These are phyloP conservation scores for Zaprionus davidi DNA, from an alignment of 1,140 invertebrate genomes.

Conservation along the genomic window DNA sequence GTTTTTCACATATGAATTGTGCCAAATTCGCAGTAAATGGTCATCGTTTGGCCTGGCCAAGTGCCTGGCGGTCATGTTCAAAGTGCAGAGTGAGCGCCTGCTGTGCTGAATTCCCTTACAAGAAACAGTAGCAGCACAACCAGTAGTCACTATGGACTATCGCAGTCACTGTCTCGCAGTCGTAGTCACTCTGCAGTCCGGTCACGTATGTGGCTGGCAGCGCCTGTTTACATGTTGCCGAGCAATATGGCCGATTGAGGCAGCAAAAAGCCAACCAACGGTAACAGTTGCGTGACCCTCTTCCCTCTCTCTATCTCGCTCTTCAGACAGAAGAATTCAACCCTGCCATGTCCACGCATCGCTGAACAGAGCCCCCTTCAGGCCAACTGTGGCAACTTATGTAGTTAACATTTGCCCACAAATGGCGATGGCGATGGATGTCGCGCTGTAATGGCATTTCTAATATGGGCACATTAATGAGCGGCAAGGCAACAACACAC, in stretches of 20 bases:
- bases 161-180: constrained; percentile 16
- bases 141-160: constrained; percentile 39
- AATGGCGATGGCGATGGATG: constrained; percentile 71
- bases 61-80: constrained; percentile 56
- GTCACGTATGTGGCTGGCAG: constrained; percentile 59
- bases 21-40: constrained; percentile 44
- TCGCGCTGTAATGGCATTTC: constrained; percentile 79
- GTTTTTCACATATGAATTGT: constrained; percentile 50
- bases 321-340: constrained; percentile 39
- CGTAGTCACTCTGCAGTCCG: constrained; percentile 37
- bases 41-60: constrained; percentile 51
- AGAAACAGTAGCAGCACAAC: constrained; percentile 40
- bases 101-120: constrained; percentile 24
- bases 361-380: constrained; percentile 55
- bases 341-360: constrained; percentile 55
- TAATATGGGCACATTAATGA: constrained; percentile 78
- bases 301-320: no score
- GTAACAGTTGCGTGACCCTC: constrained; percentile 38
- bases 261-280: constrained; percentile 46
- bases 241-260: constrained; percentile 69
- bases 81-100: constrained; percentile 52
- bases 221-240: constrained; percentile 58
- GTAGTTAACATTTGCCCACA: constrained; percentile 77
- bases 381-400: constrained; percentile 42
- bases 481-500: constrained; percentile 11